Evolutionary conservation across 2,113 vertebrate species (phyloP), one percentile per base, ranked within the genome.

Genomic region (Leucosticte australis): DNA sequence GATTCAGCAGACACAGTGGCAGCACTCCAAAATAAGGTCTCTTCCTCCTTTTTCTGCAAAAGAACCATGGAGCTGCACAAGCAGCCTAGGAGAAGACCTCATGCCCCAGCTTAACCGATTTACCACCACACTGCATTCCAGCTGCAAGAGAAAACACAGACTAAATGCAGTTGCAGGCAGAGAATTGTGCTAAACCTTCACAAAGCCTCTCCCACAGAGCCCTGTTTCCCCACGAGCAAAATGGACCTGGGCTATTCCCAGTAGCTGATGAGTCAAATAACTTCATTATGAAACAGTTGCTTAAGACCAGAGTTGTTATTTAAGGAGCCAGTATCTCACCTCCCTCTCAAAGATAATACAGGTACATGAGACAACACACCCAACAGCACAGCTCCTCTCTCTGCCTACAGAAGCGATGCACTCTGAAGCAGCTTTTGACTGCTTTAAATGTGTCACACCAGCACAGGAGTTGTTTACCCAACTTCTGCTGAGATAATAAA

Each of bases 251-350:
- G 76, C 73, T 89, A 92, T 91, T 96, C 81, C 52, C 93, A 94
- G 30, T 31, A 94, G 78, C 35, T 80, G 90, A 74, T 88, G 84
- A 96, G 81, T 95, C 95, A 97, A 96, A 42, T n/a, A 80, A 76
- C 70, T 84, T 84, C 0, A 7, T 88, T 89, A 95, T 71, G 82
- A 96, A 97, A 95, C 0, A 1, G 81, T 94, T 94, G 83, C 64
- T 90, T 87, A 92, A 94, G 68, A 84, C 28, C 16, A 41, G 59
- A 67, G 68, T 16, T 93, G 71, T 92, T 91, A 87, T 78, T 95
- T 94, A 77, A 83, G 71, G 67, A 90, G 63, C 55, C 5, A 2
- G 69, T 81, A 83, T 81, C 94, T 90, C 83, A 95, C 63, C 89
- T 90, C 79, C 55, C 68, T 83, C 50, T 74, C 75, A 83, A 31